phyloP scores from a whole-genome alignment of 2,888 invertebrate species.

The Holacanthella duospinosa region DNA sequence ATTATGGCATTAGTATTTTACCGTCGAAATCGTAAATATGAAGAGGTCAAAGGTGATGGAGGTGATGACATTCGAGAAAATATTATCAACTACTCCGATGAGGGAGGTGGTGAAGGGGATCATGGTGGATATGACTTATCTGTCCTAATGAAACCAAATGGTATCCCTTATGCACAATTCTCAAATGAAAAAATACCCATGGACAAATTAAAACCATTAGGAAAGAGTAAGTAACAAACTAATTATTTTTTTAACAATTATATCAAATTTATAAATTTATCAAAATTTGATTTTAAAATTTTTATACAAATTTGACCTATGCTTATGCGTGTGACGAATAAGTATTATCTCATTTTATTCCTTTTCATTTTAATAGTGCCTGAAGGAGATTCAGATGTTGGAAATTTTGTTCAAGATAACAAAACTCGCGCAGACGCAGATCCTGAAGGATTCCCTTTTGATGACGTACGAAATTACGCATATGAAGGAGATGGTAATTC shows the following conservation, averaged over 20 bases:
- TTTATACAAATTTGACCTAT: too few relatives aligned
- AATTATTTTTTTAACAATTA: background rate
- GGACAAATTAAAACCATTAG: background rate
- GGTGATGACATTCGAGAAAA: slow-evolving; percentile 94
- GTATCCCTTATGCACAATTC: too few relatives aligned
- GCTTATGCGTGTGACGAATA: too few relatives aligned
- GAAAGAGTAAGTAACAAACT: background rate
- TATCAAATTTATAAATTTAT: too few relatives aligned
- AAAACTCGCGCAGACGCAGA: slow-evolving; percentile 83
- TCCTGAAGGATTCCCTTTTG: slow-evolving; percentile 80
- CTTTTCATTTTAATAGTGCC: too few relatives aligned
- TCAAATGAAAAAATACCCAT: slow-evolving; percentile 13
- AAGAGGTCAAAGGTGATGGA: slow-evolving; percentile 72
- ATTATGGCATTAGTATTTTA: slow-evolving; percentile 83
- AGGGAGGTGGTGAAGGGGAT: slow-evolving; percentile 98
- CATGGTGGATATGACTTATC: slow-evolving; percentile 78
- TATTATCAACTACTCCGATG: slow-evolving; percentile 94
- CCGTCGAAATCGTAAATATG: slow-evolving; percentile 59
- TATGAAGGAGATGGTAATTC: slow-evolving; percentile 94
- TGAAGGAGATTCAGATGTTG: slow-evolving; percentile 73
- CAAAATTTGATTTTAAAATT: too few relatives aligned
- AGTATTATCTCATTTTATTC: too few relatives aligned
- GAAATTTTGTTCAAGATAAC: slow-evolving; percentile 79
- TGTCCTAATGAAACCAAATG: slow-evolving; percentile 50
- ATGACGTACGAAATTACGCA: slow-evolving; percentile 93